phyloP scores from a whole-genome alignment of 92 coral and sea anemone species.

The Plumapathes pennacea region DNA sequence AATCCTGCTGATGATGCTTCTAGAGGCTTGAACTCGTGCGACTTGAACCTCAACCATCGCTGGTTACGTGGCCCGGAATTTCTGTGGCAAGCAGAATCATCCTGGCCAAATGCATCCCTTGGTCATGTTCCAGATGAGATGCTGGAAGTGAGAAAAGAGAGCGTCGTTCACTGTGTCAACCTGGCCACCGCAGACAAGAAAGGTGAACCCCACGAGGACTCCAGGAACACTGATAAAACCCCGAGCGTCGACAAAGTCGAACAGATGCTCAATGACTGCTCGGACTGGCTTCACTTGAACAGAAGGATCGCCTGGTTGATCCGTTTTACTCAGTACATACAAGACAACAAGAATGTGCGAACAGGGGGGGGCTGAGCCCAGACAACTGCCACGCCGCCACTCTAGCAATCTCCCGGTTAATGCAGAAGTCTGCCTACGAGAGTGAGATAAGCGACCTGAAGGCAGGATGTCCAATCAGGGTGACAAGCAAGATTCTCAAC shows the following conservation, averaged over 20 bases:
- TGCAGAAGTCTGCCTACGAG: constrained; percentile 42
- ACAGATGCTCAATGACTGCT: constrained; percentile 31
- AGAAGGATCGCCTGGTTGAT: constrained; percentile 58
- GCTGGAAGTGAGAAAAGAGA: constrained; percentile 27
- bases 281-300: constrained; percentile 54
- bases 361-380: constrained; percentile 25
- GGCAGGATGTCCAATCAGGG: constrained; percentile 10
- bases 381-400: constrained; percentile 50
- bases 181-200: not conserved
- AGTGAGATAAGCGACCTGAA: constrained; percentile 34
- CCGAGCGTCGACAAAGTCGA: not conserved
- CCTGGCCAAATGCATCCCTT: constrained; percentile 31
- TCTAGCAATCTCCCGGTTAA: constrained; percentile 23
- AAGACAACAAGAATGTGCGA: constrained; percentile 3
- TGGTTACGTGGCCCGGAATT: constrained; percentile 62
- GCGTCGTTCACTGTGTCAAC: constrained; percentile 5
- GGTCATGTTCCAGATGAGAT: constrained; percentile 5
- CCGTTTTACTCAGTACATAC: constrained; percentile 33
- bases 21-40: constrained; percentile 29
- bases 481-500: constrained; percentile 53
- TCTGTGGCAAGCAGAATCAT: constrained; percentile 32
- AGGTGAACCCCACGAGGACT: not conserved
- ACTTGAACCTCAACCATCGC: constrained; percentile 27
- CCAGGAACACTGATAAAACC: not conserved
- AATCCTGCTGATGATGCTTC: constrained; percentile 59